These are phyloP conservation scores for Drosophila vallismaia DNA, from an alignment of 2,888 invertebrate genomes.

Conservation along the genomic window DNA sequence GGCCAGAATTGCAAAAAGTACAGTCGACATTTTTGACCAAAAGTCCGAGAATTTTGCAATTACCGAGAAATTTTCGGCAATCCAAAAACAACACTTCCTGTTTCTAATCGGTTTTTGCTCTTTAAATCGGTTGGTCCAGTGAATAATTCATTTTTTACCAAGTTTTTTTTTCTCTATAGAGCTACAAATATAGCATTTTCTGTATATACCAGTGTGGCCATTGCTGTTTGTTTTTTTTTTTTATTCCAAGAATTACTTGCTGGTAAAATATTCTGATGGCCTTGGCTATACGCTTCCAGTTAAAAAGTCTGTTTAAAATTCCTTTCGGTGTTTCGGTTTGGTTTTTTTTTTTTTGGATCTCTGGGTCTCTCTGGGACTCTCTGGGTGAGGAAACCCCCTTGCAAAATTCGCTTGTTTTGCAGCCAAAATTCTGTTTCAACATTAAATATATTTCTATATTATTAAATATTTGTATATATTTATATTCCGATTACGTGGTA, in stretches of 20 bases:
- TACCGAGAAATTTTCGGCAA: neutral
- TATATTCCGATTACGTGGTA: slow-evolving; percentile 51
- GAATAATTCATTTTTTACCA: neutral
- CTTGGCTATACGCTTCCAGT: slow-evolving; percentile 3
- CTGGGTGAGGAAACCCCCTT: slow-evolving; percentile 9
- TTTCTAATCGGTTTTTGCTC: neutral
- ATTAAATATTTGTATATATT: slow-evolving; percentile 48
- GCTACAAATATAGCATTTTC: slow-evolving; percentile 11
- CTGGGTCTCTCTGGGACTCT: too few relatives aligned
- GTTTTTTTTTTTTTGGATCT: neutral
- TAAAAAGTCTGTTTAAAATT: slow-evolving; percentile 28
- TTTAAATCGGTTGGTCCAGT: slow-evolving; percentile 12
- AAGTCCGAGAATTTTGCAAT: slow-evolving; percentile 1
- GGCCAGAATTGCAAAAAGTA: slow-evolving; percentile 9
- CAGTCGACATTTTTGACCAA: slow-evolving; percentile 7
- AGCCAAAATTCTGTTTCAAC: slow-evolving; percentile 46
- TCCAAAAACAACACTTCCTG: slow-evolving; percentile 1
- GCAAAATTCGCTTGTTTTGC: slow-evolving; percentile 20
- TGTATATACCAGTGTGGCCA: neutral
- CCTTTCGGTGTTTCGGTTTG: slow-evolving; percentile 4
- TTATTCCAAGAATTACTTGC: too few relatives aligned
- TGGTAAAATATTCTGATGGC: slow-evolving; percentile 13
- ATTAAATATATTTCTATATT: slow-evolving; percentile 65
- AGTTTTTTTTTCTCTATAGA: slow-evolving; percentile 1
- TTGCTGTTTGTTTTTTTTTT: neutral